phyloP scores from a whole-genome alignment of 2,888 invertebrate species.

The Drosophila fungiperda region DNA sequence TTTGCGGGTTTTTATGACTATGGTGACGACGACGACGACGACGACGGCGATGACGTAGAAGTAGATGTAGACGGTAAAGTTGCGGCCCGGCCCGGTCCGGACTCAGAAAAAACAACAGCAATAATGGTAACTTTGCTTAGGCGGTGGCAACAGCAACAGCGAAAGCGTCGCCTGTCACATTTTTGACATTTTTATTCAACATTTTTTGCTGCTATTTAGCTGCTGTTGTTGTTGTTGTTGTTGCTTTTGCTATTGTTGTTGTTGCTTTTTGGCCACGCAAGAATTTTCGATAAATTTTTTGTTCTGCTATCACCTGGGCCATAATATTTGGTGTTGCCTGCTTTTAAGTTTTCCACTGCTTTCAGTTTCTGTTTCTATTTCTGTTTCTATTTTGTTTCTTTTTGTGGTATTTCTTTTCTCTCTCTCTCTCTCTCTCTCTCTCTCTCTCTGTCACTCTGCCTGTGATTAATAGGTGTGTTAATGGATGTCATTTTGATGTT shows the following conservation, averaged over 20 bases:
- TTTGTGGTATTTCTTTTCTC: slow-evolving; percentile 1
- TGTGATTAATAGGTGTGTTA: slow-evolving; percentile 84
- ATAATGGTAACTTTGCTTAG: slow-evolving; percentile 47
- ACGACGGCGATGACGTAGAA: slow-evolving; percentile 22
- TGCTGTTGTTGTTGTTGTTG: slow-evolving; percentile 22
- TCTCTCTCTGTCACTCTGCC: slow-evolving; percentile 36
- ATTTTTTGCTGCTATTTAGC: slow-evolving; percentile 65
- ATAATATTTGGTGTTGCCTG: slow-evolving; percentile 67
- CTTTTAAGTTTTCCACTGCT: slow-evolving; percentile 57
- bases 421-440: slow-evolving; percentile 14
- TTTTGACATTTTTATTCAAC: slow-evolving; percentile 80
- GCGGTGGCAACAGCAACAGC: slow-evolving; percentile 15
- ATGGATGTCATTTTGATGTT: slow-evolving; percentile 84
- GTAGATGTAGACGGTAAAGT: slow-evolving; percentile 19
- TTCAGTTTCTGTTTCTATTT: slow-evolving; percentile 30
- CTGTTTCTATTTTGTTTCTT: slow-evolving; percentile 7
- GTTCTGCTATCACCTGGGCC: slow-evolving; percentile 71
- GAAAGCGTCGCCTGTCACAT: slow-evolving; percentile 69
- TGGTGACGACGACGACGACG: slow-evolving; percentile 33
- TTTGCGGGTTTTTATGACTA: slow-evolving; percentile 77
- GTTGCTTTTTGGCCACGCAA: slow-evolving; percentile 20
- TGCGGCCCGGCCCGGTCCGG: slow-evolving; percentile 20
- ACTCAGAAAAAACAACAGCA: slow-evolving; percentile 46
- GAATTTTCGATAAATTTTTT: slow-evolving; percentile 64
- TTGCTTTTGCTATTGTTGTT: slow-evolving; percentile 12